A percentile compares a stretch with the other conserved stretches of the same genome.
These are phyloP conservation scores for Pinctada fucata DNA, from an alignment of 2,888 invertebrate genomes.

Conservation along the genomic window DNA sequence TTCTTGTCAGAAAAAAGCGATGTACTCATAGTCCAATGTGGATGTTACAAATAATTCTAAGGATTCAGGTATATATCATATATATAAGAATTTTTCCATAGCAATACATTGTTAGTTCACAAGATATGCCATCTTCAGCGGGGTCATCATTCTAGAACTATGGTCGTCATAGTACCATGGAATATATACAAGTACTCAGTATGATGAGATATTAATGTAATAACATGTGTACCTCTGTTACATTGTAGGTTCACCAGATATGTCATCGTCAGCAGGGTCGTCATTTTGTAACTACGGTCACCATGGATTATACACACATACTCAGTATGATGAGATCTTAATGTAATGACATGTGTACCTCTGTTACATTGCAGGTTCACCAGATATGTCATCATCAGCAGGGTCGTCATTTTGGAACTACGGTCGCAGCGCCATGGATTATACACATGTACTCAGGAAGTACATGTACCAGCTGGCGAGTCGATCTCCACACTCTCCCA, in stretches of 20 bases:
- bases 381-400: slow-evolving; percentile 51
- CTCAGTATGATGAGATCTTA: slow-evolving; percentile 41
- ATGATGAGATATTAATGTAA: too few relatives aligned
- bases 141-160: too few relatives aligned
- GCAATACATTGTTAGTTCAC: too few relatives aligned
- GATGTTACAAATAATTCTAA: too few relatives aligned
- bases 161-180: slow-evolving; percentile 49
- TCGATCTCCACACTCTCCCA: slow-evolving; percentile 66
- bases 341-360: too few relatives aligned
- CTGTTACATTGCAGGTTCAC: slow-evolving; percentile 51
- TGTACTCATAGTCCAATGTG: too few relatives aligned
- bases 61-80: too few relatives aligned
- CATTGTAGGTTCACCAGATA: slow-evolving; percentile 60
- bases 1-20: too few relatives aligned
- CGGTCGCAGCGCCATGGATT: slow-evolving; percentile 66
- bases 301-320: slow-evolving; percentile 67
- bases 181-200: slow-evolving; percentile 65
- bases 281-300: slow-evolving; percentile 73
- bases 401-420: slow-evolving; percentile 72
- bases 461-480: slow-evolving; percentile 73
- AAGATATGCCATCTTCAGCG: too few relatives aligned
- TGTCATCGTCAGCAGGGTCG: slow-evolving; percentile 45
- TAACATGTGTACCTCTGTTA: background rate
- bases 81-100: too few relatives aligned
- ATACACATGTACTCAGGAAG: slow-evolving; percentile 66